These are phyloP conservation scores for Tetranychus cinnabarinus DNA, from an alignment of 1,140 invertebrate species.

Conservation along the genomic window DNA sequence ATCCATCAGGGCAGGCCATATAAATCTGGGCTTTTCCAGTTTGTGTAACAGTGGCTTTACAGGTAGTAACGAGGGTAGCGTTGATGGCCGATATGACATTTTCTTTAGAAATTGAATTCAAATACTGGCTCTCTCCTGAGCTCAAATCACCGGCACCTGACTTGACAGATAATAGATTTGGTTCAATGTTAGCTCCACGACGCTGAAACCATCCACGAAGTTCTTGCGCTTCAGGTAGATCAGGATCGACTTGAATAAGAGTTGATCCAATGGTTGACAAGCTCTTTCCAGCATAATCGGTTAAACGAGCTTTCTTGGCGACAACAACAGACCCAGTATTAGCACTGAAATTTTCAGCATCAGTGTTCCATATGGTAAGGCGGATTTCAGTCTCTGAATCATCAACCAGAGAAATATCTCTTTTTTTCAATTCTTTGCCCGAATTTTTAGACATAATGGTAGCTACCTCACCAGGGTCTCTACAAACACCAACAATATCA, in stretches of 20 bases:
- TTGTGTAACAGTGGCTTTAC: constrained; percentile 39
- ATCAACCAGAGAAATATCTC: constrained; percentile 70
- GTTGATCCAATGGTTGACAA: constrained; percentile 6
- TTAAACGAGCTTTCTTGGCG: constrained; percentile 46
- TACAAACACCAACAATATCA: constrained; percentile 82
- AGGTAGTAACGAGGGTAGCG: constrained; percentile 41
- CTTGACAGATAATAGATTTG: constrained; percentile 34
- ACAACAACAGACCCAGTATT: constrained; percentile 50
- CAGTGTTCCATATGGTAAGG: constrained; percentile 29
- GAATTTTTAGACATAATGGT: constrained; percentile 43
- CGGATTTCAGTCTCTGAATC: constrained; percentile 47
- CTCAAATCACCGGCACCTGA: constrained; percentile 15
- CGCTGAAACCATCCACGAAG: constrained; percentile 73
- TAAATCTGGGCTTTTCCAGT: constrained; percentile 57
- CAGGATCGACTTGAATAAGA: constrained; percentile 51
- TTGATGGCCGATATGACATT: constrained; percentile 18
- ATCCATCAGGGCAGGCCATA: constrained; percentile 62
- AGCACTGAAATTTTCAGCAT: constrained; percentile 58
- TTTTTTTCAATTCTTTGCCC: constrained; percentile 61
- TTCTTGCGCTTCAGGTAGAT: constrained; percentile 57
- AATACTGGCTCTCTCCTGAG: constrained; percentile 1
- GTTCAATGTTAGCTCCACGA: constrained; percentile 34
- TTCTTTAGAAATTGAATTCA: constrained; percentile 26
- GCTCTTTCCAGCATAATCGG: constrained; percentile 42
- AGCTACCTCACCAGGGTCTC: constrained; percentile 40